Evolutionary conservation across 2,113 vertebrate genomes (phyloP).

Genomic region (Paraplagusia blochii): DNA sequence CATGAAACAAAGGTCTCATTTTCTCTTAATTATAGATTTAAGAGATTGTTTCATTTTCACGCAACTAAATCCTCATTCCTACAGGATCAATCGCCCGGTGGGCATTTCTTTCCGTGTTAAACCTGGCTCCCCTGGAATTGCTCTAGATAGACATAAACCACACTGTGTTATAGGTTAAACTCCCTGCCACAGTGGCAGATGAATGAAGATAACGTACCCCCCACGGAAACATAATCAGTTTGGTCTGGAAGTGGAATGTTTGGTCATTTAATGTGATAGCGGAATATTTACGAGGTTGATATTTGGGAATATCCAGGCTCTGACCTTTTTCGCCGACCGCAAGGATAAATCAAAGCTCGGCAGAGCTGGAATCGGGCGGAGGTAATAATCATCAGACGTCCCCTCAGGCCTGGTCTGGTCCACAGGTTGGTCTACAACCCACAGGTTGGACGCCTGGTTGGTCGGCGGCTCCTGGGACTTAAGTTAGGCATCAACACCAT

Average conservation of each 20-base stretch:
- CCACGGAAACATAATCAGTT: neutral
- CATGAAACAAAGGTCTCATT: too few relatives aligned
- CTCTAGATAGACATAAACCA: too few relatives aligned
- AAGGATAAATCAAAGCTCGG: constrained; percentile 4
- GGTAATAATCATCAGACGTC: neutral
- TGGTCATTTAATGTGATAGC: neutral
- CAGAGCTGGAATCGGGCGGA: neutral
- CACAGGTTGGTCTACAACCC: too few relatives aligned
- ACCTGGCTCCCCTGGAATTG: too few relatives aligned
- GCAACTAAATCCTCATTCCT: too few relatives aligned
- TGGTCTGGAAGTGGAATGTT: neutral
- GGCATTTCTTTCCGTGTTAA: too few relatives aligned
- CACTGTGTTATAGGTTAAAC: neutral
- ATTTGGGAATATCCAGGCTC: neutral
- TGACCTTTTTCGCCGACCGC: neutral
- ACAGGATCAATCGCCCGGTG: too few relatives aligned
- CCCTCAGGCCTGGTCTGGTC: too few relatives aligned
- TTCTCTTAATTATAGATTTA: too few relatives aligned
- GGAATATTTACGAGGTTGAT: neutral
- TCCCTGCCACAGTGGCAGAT: neutral
- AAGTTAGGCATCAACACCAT: neutral
- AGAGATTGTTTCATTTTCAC: too few relatives aligned
- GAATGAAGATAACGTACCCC: neutral
- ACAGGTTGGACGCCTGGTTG: too few relatives aligned
- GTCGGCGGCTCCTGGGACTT: neutral